phyloP scores from a whole-genome alignment of 2,888 invertebrate genomes.

The Eupeodes latifasciatus region DNA sequence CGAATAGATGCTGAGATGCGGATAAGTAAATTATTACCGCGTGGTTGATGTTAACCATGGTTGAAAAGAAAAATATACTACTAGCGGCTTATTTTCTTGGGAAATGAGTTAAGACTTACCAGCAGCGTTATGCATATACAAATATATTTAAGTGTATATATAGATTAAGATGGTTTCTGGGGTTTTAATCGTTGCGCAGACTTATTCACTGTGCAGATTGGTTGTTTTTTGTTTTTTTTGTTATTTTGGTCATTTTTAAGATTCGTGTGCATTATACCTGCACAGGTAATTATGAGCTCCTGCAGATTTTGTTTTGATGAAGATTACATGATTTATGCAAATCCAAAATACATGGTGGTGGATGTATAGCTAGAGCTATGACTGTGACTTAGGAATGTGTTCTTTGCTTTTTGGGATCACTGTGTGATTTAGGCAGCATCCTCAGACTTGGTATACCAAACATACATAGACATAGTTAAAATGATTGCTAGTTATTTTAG shows the following conservation, averaged over 20 bases:
- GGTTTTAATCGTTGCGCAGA: conserved; percentile 69
- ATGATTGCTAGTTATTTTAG: background rate
- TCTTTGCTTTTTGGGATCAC: conserved; percentile 44
- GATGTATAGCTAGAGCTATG: background rate
- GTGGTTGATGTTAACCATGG: conserved; percentile 70
- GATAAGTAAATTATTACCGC: conserved; percentile 77
- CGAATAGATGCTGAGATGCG: conserved; percentile 74
- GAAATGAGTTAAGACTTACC: conserved; percentile 60
- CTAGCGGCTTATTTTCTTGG: conserved; percentile 74
- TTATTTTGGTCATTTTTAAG: conserved; percentile 47
- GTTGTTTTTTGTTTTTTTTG: conserved; percentile 22
- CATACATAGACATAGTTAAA: background rate
- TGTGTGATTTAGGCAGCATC: conserved; percentile 28
- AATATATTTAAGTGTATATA: background rate
- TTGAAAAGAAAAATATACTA: conserved; percentile 62
- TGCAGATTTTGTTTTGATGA: conserved; percentile 84
- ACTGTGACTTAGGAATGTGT: conserved; percentile 1
- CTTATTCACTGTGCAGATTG: conserved; percentile 56
- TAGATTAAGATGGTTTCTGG: conserved; percentile 51
- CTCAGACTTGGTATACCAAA: background rate
- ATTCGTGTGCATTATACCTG: conserved; percentile 69
- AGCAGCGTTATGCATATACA: background rate
- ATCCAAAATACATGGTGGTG: conserved; percentile 68
- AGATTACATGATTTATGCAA: conserved; percentile 85
- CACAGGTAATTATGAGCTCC: conserved; percentile 84